Evolutionary conservation across 2,888 invertebrate genomes (phyloP).

Genomic region (Microplitis deprimator): DNA sequence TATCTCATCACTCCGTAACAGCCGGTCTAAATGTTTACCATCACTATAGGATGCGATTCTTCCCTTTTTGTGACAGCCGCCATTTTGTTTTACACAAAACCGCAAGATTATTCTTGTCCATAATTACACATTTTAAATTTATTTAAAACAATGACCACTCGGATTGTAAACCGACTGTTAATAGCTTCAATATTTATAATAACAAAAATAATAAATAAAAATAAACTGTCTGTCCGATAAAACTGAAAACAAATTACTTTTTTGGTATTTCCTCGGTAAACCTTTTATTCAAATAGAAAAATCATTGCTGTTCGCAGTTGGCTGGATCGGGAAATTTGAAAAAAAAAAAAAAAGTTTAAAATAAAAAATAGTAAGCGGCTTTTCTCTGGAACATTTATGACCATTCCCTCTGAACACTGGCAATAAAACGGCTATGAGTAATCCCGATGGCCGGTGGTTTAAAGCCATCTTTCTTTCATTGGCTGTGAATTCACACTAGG

Average conservation of each 20-base stretch:
- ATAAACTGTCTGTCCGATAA: not conserved
- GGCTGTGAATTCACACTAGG: constrained; percentile 51
- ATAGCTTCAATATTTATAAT: no score
- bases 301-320: not conserved
- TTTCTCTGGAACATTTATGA: constrained; percentile 15
- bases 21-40: constrained; percentile 61
- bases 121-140: no score
- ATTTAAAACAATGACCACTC: no score
- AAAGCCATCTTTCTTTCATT: constrained; percentile 53
- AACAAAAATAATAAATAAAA: no score
- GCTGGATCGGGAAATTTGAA: not conserved
- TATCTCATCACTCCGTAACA: constrained; percentile 57
- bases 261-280: not conserved
- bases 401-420: not conserved
- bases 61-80: no score
- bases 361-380: constrained; percentile 15
- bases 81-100: no score
- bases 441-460: constrained; percentile 13
- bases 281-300: constrained; percentile 14
- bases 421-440: constrained; percentile 19
- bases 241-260: constrained; percentile 4
- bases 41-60: constrained; percentile 53
- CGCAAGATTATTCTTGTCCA: no score
- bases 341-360: not conserved
- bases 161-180: no score